Percentiles rank a stretch among this genome's conserved stretches.
Evolutionary conservation across 1,140 invertebrate species (phyloP).

Genomic region (Calephelis virginiensis): DNA sequence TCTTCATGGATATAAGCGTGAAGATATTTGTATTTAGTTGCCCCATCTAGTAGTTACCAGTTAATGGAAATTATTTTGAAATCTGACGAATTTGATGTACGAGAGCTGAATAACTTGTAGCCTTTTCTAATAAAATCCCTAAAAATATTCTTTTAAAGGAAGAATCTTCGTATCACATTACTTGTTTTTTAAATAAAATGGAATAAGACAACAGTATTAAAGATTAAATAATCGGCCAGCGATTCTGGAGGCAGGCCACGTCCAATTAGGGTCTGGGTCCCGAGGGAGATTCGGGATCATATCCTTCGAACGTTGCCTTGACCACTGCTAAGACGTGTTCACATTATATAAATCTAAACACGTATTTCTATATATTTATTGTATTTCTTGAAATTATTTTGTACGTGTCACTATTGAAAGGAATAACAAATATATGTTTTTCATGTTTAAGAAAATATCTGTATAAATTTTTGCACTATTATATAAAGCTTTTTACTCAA

Average conservation of each 20-base stretch:
- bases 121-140: neutral
- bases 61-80: too few species aligned
- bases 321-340: conserved; percentile 33
- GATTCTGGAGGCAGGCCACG: conserved; percentile 52
- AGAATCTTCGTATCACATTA: neutral
- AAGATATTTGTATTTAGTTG: too few species aligned
- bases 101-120: too few species aligned
- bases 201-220: conserved; percentile 30
- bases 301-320: conserved; percentile 32
- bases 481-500: too few species aligned
- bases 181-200: conserved; percentile 23
- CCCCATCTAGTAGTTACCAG: too few species aligned
- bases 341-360: conserved; percentile 16
- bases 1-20: too few species aligned
- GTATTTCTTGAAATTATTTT: conserved; percentile 2
- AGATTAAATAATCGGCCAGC: conserved; percentile 56
- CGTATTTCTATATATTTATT: conserved; percentile 10
- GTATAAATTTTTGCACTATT: too few species aligned
- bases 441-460: too few species aligned
- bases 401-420: neutral
- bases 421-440: neutral
- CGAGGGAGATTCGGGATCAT: conserved; percentile 47
- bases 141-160: neutral
- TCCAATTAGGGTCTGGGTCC: conserved; percentile 59
- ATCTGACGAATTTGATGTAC: too few species aligned